A percentile compares a stretch with the other conserved stretches of the same genome.
These are phyloP conservation scores for Euclidia mi DNA, from an alignment of 2,888 invertebrate species.

Conservation along the genomic window DNA sequence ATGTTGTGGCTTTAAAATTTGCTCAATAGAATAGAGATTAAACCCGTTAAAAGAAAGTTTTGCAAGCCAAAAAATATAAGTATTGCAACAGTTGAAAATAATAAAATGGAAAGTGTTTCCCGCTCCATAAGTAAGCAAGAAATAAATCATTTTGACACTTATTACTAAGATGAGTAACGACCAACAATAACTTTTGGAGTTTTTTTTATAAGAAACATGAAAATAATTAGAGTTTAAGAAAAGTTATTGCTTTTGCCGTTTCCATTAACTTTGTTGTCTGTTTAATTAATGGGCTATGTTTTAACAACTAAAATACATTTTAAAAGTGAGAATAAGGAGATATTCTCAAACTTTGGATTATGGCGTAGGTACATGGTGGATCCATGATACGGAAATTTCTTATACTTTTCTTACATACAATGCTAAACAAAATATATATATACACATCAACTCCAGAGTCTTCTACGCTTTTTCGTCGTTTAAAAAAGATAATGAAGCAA, in stretches of 20 bases:
- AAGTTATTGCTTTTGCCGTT: conserved; percentile 48
- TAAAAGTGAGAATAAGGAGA: no score
- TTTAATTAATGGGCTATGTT: conserved; percentile 15
- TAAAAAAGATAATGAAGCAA: no score
- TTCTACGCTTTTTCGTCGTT: no score
- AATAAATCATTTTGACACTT: conserved; percentile 77
- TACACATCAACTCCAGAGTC: no score
- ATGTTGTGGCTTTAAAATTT: no score
- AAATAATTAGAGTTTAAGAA: conserved; percentile 58
- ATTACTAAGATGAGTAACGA: conserved; percentile 76
- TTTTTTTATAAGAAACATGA: conserved; percentile 63
- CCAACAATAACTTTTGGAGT: conserved; percentile 61
- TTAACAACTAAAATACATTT: neutral
- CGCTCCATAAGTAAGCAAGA: conserved; percentile 55
- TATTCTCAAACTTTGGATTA: no score
- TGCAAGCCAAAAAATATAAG: conserved; percentile 1
- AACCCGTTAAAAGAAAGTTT: no score
- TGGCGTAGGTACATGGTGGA: no score
- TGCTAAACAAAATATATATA: no score
- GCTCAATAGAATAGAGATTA: no score
- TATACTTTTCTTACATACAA: no score
- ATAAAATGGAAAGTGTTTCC: conserved; percentile 49
- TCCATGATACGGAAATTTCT: no score
- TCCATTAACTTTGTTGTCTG: conserved; percentile 43
- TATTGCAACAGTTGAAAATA: conserved; percentile 16